A percentile compares a stretch with the other conserved stretches of the same genome.
Evolutionary conservation across 1,140 invertebrate genomes (phyloP).

Genomic region (Mya arenaria): DNA sequence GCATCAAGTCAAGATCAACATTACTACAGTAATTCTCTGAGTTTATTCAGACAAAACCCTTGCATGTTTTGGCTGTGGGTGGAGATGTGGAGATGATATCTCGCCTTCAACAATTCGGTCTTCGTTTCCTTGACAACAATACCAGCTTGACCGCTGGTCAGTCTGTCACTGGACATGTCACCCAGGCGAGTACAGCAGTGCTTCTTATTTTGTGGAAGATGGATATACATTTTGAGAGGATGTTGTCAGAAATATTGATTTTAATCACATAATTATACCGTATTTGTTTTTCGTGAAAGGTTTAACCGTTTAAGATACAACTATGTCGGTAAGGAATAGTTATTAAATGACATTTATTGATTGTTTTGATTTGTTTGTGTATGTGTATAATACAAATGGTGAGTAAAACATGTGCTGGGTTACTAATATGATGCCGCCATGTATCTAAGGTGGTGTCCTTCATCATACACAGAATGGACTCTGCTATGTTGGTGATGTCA

Average conservation of each 20-base stretch:
- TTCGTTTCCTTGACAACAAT: slow-evolving; percentile 54
- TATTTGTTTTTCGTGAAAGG: too few species aligned
- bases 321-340: too few species aligned
- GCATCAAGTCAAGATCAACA: neutral
- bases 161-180: slow-evolving; percentile 63
- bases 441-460: slow-evolving; percentile 70
- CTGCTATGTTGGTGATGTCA: slow-evolving; percentile 68
- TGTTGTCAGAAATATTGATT: too few species aligned
- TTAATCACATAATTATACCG: too few species aligned
- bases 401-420: neutral
- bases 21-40: neutral
- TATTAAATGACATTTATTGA: too few species aligned
- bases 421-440: slow-evolving; percentile 3
- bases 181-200: slow-evolving; percentile 63
- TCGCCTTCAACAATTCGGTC: slow-evolving; percentile 62
- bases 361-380: too few species aligned
- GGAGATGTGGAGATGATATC: slow-evolving; percentile 58
- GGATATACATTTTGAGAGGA: too few species aligned
- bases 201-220: slow-evolving; percentile 70
- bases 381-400: too few species aligned
- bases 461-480: slow-evolving; percentile 64
- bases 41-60: slow-evolving; percentile 33
- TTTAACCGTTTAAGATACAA: too few species aligned
- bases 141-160: slow-evolving; percentile 45
- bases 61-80: slow-evolving; percentile 68